Percentiles rank a stretch among this genome's conserved stretches.
Conservation (phyloP, 2,113 vertebrate genomes). For the Dunckerocampus dactyliophorus region DNA sequence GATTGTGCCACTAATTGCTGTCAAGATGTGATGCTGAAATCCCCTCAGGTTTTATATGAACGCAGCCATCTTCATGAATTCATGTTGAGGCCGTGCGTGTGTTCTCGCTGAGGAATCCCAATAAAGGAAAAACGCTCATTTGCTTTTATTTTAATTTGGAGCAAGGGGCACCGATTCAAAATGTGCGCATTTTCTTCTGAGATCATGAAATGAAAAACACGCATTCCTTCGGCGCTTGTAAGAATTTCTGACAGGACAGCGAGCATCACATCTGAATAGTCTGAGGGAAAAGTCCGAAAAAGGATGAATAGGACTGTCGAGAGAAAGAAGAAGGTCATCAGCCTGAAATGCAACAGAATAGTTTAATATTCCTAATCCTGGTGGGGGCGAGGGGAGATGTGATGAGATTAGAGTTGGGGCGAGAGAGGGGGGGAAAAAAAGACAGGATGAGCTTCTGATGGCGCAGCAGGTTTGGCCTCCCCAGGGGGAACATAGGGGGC, state of each 20-base stretch:
- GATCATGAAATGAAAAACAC: constrained; percentile 17
- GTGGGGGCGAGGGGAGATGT: constrained; percentile 21
- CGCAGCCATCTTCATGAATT: constrained; percentile 65
- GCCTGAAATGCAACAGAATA: constrained; percentile 55
- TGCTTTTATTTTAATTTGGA: constrained; percentile 44
- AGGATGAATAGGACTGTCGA: constrained; percentile 40
- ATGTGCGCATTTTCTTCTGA: constrained; percentile 19
- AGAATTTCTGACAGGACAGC: constrained; percentile 45
- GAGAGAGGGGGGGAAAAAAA: constrained; percentile 51
- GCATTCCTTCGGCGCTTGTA: constrained; percentile 38
- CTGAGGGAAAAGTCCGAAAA: constrained; percentile 39
- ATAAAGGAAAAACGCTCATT: constrained; percentile 44
- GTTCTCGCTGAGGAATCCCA: constrained; percentile 52
- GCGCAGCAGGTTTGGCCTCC: constrained; percentile 73
- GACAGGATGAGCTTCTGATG: constrained; percentile 69
- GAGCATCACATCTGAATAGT: constrained; percentile 45
- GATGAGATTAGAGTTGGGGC: constrained; percentile 37
- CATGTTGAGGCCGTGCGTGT: constrained; percentile 55
- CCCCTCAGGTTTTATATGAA: constrained; percentile 62
- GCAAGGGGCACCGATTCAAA: background rate
- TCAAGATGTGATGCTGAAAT: constrained; percentile 72
- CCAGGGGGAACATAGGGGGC: constrained; percentile 53
- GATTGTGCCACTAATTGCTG: constrained; percentile 76
- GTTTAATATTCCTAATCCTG: constrained; percentile 67
- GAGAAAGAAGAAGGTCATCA: constrained; percentile 51